Evolutionary conservation across 92 coral and sea anemone species (phyloP).

Genomic region (Paramuricea clavata): DNA sequence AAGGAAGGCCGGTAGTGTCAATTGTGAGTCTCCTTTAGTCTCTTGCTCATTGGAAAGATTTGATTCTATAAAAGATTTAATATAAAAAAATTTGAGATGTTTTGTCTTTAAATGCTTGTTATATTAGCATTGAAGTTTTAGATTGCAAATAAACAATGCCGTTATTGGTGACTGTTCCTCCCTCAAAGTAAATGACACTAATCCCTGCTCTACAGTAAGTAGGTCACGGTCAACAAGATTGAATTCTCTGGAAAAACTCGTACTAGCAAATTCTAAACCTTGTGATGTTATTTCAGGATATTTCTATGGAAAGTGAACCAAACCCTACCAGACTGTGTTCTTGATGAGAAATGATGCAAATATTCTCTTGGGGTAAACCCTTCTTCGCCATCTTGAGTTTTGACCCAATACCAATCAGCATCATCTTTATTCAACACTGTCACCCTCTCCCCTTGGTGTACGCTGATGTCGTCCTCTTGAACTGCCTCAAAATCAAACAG

Average conservation of each 20-base stretch:
- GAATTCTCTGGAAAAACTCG: too few relatives aligned
- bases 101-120: too few relatives aligned
- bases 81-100: background rate
- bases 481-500: slow-evolving; percentile 85
- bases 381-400: slow-evolving; percentile 65
- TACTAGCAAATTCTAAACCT: too few relatives aligned
- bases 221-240: too few relatives aligned
- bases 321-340: slow-evolving; percentile 18
- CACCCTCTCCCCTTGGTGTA: slow-evolving; percentile 83
- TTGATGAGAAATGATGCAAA: slow-evolving; percentile 23
- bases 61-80: slow-evolving; percentile 15
- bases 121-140: too few relatives aligned
- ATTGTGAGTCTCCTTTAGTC: slow-evolving; percentile 10
- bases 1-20: slow-evolving; percentile 21
- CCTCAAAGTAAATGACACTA: too few relatives aligned
- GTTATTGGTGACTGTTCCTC: too few relatives aligned
- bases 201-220: too few relatives aligned
- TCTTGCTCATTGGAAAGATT: background rate
- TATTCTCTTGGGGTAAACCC: slow-evolving; percentile 96
- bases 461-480: slow-evolving; percentile 87
- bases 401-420: slow-evolving; percentile 94
- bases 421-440: slow-evolving; percentile 89
- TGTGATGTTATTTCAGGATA: too few relatives aligned
- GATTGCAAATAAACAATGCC: too few relatives aligned
- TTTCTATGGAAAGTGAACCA: background rate